phyloP scores from a whole-genome alignment of 2,113 vertebrate species.

The Cyphomyrus discorhynchus region DNA sequence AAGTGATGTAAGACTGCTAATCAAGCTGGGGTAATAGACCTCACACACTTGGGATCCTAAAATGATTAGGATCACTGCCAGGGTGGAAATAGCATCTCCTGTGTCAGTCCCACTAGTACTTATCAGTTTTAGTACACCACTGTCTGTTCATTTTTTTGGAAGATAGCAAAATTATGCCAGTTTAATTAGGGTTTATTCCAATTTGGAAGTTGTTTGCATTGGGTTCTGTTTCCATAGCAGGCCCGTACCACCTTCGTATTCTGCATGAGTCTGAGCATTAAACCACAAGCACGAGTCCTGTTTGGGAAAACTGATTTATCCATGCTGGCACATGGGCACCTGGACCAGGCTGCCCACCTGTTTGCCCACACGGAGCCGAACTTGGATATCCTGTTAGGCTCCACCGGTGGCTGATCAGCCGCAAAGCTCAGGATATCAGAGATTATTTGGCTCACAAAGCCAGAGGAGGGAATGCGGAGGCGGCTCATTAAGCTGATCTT shows the following conservation, averaged over 20 bases:
- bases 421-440: background rate
- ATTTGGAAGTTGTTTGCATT: background rate
- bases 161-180: background rate
- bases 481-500: background rate
- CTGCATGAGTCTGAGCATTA: background rate
- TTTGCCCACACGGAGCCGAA: background rate
- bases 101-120: background rate
- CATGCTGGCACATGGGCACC: background rate
- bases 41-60: background rate
- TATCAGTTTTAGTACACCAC: background rate
- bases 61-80: background rate
- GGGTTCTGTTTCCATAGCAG: background rate
- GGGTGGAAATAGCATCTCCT: background rate
- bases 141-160: background rate
- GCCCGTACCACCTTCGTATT: background rate
- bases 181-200: background rate
- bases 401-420: background rate
- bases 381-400: background rate
- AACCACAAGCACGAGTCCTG: background rate
- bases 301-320: background rate
- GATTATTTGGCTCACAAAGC: background rate
- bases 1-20: background rate
- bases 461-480: background rate
- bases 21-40: background rate
- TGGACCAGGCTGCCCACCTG: background rate